Evolutionary conservation across 2,113 vertebrate species (phyloP).

Genomic region (Scatophagus argus): DNA sequence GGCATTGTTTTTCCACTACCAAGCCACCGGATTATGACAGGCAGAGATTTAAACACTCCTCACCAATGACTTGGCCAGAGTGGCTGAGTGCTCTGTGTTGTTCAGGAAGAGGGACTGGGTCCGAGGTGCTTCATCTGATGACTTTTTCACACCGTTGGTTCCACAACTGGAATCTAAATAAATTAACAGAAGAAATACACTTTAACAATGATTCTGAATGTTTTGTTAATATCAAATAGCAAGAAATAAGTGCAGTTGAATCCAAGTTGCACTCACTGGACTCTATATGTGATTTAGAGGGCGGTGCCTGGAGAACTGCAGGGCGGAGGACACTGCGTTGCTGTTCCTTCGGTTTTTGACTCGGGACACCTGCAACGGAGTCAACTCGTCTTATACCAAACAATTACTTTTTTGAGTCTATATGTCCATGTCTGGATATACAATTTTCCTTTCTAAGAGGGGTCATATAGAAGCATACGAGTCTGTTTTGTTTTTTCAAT

Average conservation of each 20-base stretch:
- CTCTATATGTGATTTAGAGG: slow-evolving; percentile 90
- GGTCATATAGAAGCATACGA: slow-evolving; percentile 10
- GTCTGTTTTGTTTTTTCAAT: background rate
- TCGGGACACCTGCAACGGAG: slow-evolving; percentile 91
- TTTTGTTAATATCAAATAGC: slow-evolving; percentile 14
- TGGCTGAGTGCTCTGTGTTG: slow-evolving; percentile 80
- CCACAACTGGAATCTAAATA: slow-evolving; percentile 88
- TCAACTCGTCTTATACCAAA: slow-evolving; percentile 54
- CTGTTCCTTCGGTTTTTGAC: slow-evolving; percentile 98
- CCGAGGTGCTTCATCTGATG: slow-evolving; percentile 81
- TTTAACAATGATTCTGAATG: slow-evolving; percentile 20
- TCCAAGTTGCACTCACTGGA: slow-evolving; percentile 84
- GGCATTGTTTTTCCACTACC: background rate
- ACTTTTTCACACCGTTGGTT: slow-evolving; percentile 93
- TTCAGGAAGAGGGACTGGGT: slow-evolving; percentile 79
- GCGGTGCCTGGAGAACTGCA: slow-evolving; percentile 93
- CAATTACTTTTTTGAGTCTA: slow-evolving; percentile 4
- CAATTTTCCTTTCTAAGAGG: slow-evolving; percentile 17
- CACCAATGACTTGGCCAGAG: slow-evolving; percentile 76
- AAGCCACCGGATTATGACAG: background rate
- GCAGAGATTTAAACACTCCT: slow-evolving; percentile 26
- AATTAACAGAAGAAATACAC: background rate
- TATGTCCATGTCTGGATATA: slow-evolving; percentile 9
- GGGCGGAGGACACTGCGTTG: slow-evolving; percentile 96
- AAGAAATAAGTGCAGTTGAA: background rate